Evolutionary conservation across 2,113 vertebrate species (phyloP), one percentile per base, ranked within the genome.

Genomic region (Sialia sialis): DNA sequence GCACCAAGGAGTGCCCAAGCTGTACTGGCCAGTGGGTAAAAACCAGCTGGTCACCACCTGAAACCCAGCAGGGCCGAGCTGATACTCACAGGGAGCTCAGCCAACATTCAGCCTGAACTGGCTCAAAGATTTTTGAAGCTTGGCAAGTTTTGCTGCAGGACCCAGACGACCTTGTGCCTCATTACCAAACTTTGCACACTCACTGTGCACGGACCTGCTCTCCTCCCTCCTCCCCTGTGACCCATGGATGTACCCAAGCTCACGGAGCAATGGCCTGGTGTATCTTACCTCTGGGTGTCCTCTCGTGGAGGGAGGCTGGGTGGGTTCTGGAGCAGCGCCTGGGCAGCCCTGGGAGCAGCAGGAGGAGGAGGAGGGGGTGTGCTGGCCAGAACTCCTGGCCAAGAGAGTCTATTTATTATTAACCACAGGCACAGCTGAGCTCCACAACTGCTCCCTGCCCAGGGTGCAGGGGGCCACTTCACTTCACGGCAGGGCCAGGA

Each of bases 361-460:
- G 2, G 87, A 68, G 76, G 44, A 64, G 81, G 80, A 1, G 72
- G 6, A 6, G 38, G 89, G 91, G 89, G 62, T 62, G 87, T 0
- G 4, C 72, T 52, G 90, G 46, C 85, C 2, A 14, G 69, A 19
- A 4, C 49, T 82, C 34, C 62, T 34, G 76, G 82, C 75, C 29
- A 44, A 55, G 55, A 36, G 38, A 89, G 26, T 12, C 86, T 70
- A 67, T 93, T 96, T 96, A 96, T 97, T 87, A 97, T 97, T 97
- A 97, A 97, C 96, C 87, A 39, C 87, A 60, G 56, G 82, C 74
- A 4, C 95, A 91, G 94, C 89, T 97, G 95, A 87, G 82, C 83
- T 77, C 74, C n/a, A 63, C 66, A 70, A 89, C 93, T n/a, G 43
- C 80, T 89, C 16, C 29, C 73, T 87, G 91, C 76, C 49, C 44